These are phyloP conservation scores for Lacerta agilis DNA, from an alignment of 2,797 vertebrate genomes.

Conservation along the genomic window DNA sequence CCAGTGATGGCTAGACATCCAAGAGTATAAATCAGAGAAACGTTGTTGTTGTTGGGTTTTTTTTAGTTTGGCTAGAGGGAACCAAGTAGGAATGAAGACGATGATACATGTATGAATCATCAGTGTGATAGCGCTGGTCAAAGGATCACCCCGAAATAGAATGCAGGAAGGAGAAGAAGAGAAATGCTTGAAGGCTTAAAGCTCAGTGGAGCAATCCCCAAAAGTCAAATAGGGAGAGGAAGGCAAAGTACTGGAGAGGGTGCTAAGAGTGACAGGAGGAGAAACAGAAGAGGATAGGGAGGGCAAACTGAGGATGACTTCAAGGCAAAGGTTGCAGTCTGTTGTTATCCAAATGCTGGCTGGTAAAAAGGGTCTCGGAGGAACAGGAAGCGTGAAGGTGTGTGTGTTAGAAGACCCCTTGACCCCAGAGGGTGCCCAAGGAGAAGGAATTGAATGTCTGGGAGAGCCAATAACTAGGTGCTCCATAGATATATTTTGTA, in stretches of 20 bases:
- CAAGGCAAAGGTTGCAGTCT: not conserved
- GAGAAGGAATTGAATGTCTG: not conserved
- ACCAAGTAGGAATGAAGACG: not conserved
- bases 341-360: not conserved
- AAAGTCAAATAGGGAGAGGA: not conserved
- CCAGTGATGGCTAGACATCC: not conserved
- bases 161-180: not conserved
- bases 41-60: not conserved
- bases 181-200: not conserved
- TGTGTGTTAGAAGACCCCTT: not conserved
- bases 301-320: not conserved
- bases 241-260: not conserved
- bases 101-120: not conserved
- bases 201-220: not conserved
- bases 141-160: constrained; percentile 18
- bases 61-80: constrained; percentile 13
- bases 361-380: not conserved
- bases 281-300: not conserved
- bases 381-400: not conserved
- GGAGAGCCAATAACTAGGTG: not conserved
- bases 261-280: not conserved
- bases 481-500: no score
- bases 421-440: not conserved
- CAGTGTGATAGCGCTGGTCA: not conserved
- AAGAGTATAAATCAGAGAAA: not conserved